These are phyloP conservation scores for Steinernema carpocapsae DNA, from an alignment of 2,888 invertebrate species.

Conservation along the genomic window DNA sequence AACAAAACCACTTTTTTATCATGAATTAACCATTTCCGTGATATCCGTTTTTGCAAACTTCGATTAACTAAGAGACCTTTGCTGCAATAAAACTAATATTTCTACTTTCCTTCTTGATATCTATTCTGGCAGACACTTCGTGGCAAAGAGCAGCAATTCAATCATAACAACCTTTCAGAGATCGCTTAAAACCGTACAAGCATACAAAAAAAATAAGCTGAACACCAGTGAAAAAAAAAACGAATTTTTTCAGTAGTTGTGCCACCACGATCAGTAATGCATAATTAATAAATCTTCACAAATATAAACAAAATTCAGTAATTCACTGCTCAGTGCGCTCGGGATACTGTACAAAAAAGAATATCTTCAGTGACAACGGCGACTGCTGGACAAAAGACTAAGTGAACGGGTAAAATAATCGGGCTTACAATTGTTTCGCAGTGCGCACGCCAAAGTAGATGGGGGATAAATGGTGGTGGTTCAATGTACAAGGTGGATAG, in stretches of 20 bases:
- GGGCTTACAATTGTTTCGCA: no score
- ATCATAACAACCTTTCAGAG: conserved; percentile 22
- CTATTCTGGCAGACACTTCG: no score
- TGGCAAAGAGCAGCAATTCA: conserved; percentile 1
- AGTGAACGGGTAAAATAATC: not conserved
- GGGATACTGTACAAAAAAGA: not conserved
- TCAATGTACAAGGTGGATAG: conserved; percentile 12
- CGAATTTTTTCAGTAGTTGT: not conserved
- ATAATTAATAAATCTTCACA: conserved; percentile 27
- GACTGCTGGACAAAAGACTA: not conserved
- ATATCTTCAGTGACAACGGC: not conserved
- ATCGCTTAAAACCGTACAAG: conserved; percentile 11
- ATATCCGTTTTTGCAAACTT: no score
- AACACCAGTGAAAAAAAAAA: not conserved
- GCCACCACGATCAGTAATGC: conserved; percentile 13
- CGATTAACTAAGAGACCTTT: no score
- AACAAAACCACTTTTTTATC: no score
- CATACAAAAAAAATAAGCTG: not conserved
- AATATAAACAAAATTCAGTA: not conserved
- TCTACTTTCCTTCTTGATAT: no score
- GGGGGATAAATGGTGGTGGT: not conserved
- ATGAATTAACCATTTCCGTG: no score
- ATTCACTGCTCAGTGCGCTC: not conserved
- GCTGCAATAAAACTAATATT: no score
- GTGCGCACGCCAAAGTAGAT: not conserved